phyloP scores from a whole-genome alignment of 2,113 vertebrate genomes.

The Antechinus stuartii region DNA sequence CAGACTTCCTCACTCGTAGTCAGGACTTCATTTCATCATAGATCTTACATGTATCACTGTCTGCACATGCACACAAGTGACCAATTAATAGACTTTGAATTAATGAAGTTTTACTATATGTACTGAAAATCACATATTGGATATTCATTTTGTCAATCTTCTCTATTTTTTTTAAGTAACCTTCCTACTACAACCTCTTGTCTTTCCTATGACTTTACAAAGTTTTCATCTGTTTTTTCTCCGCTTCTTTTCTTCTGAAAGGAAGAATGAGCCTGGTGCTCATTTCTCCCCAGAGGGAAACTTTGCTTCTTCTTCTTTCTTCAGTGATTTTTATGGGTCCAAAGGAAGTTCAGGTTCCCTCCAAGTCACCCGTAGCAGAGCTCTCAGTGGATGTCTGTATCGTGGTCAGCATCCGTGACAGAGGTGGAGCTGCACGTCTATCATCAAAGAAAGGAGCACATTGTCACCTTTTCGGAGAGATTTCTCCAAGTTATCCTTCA shows the following conservation, averaged over 20 bases:
- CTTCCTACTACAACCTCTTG: neutral
- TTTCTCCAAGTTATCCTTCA: neutral
- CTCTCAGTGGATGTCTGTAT: slow-evolving; percentile 37
- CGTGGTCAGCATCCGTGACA: slow-evolving; percentile 29
- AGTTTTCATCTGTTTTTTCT: slow-evolving; percentile 10
- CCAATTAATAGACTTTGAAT: neutral
- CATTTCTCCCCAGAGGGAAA: slow-evolving; percentile 27
- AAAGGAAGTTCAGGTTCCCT: slow-evolving; percentile 17
- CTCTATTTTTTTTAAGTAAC: neutral
- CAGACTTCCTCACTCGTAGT: neutral
- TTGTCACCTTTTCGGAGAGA: neutral
- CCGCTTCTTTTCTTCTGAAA: slow-evolving; percentile 35
- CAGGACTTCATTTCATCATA: neutral
- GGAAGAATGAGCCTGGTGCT: neutral
- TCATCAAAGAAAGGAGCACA: neutral
- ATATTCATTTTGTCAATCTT: neutral
- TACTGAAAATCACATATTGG: neutral
- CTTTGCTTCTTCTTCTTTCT: neutral
- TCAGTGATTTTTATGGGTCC: neutral
- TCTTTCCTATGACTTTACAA: neutral
- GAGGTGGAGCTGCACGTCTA: neutral
- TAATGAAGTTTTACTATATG: neutral
- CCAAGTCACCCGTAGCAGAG: slow-evolving; percentile 1
- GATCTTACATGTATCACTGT: neutral
- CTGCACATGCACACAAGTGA: neutral